Percentiles rank a stretch among this genome's conserved stretches.
phyloP scores from a whole-genome alignment of 1,140 invertebrate species.

The Polypedilum pembai region DNA sequence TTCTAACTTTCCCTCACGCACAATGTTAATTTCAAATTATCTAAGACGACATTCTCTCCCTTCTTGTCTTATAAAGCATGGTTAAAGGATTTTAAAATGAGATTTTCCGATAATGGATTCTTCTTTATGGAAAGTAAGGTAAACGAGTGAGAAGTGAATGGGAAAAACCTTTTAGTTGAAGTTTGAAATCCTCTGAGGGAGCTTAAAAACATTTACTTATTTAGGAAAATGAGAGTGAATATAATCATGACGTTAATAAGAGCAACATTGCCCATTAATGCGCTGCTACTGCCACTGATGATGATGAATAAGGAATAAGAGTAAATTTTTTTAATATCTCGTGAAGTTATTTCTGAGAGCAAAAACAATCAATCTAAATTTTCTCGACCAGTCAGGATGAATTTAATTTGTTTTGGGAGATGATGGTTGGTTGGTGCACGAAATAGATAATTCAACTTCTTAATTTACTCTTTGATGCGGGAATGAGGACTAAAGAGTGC shows the following conservation, averaged over 20 bases:
- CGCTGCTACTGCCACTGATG: neutral
- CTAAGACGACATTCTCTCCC: conserved; percentile 3
- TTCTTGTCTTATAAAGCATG: neutral
- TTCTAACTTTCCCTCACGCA: neutral
- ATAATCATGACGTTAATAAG: conserved; percentile 12
- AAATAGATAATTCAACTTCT: conserved; percentile 20
- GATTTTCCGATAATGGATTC: conserved; percentile 13
- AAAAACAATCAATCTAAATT: conserved; percentile 21
- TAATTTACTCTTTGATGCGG: conserved; percentile 10
- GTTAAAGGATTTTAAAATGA: conserved; percentile 12
- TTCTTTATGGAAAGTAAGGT: neutral
- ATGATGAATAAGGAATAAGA: neutral
- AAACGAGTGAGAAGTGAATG: neutral
- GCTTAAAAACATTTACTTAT: neutral
- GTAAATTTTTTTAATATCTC: neutral
- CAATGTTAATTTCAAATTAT: conserved; percentile 14
- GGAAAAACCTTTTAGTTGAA: neutral
- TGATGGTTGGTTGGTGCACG: neutral
- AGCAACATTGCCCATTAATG: neutral
- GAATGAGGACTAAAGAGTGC: conserved; percentile 1
- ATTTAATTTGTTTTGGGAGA: conserved; percentile 4
- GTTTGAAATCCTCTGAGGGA: conserved; percentile 9
- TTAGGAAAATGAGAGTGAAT: neutral
- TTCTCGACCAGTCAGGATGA: neutral
- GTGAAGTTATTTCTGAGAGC: neutral